Evolutionary conservation across 2,888 invertebrate species (phyloP), one percentile per base, ranked within the genome.

Genomic region (Mythimna vitellina): DNA sequence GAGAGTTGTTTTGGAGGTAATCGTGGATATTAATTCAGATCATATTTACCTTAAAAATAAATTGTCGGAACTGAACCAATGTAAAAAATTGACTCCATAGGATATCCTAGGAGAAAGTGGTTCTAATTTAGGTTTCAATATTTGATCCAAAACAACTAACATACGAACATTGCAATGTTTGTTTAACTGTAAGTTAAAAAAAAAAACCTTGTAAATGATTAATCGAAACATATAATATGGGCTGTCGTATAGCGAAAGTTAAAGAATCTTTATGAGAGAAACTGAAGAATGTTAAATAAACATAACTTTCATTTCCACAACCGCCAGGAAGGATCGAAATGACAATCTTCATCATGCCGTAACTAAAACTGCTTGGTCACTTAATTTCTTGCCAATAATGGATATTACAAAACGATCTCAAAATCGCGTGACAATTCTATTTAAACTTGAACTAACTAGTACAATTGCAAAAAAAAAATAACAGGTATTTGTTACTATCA

Each of bases 351-450:
- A 7, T 38, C 0, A 53, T 12, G 20, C 20, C 12, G 22, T 7
- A 42, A 65, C 20, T 49, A 4, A 65, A 65, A 42, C 14, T 57
- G 17, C 6, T 65, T 32, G 12, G 32, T 32, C 32, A 62, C 14
- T 61, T 20, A 8, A 53, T 61, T 35, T 25, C 42, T 49, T 65
- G 14, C 3, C 53, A 57, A 71, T 57, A n/a, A 54, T 56, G n/a
- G 56, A 25, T 46, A 32, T n/a, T n/a, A 61, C 46, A 62, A 32
- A 74, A 54, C 8, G 1, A 25, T 42, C 35, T 38, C 2, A 32
- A 54, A 74, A 67, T 76, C 57, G 46, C 76, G 53, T 80, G 65
- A 54, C 62, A n/a, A 58, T 42, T 67, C 29, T 76, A 46, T 53
- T 80, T n/a, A 75, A 22, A 57, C 49, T 25, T 46, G 38, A 49